These are phyloP conservation scores for Drosophila nigritarsus DNA, from an alignment of 2,888 invertebrate genomes.

Conservation along the genomic window DNA sequence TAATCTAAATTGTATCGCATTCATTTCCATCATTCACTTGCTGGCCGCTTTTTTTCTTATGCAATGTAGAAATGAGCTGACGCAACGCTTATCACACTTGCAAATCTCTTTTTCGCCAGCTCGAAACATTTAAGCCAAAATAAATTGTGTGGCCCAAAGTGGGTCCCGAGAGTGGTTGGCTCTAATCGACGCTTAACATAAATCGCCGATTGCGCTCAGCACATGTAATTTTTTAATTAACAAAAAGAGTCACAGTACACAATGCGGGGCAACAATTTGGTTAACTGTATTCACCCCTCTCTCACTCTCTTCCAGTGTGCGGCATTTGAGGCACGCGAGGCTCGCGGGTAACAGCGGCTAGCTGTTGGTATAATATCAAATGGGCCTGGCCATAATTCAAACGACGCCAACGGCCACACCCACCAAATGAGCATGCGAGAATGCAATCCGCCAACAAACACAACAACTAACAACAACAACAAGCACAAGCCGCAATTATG, in stretches of 20 bases:
- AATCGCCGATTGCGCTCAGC: conserved; percentile 65
- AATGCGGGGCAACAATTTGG: conserved; percentile 39
- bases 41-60: conserved; percentile 4
- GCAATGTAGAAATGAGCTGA: conserved; percentile 45
- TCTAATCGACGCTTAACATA: conserved; percentile 74
- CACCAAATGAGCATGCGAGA: conserved; percentile 63
- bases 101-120: conserved; percentile 36
- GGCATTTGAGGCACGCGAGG: conserved; percentile 16
- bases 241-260: conserved; percentile 46
- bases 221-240: conserved; percentile 63
- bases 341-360: conserved; percentile 15
- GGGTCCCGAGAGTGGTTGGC: conserved; percentile 12
- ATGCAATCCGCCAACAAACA: conserved; percentile 58
- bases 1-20: background rate
- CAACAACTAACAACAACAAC: conserved; percentile 27
- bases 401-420: conserved; percentile 66
- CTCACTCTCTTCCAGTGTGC: background rate
- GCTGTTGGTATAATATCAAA: conserved; percentile 31
- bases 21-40: background rate
- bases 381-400: conserved; percentile 67
- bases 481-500: conserved; percentile 66
- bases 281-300: conserved; percentile 14
- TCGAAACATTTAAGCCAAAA: conserved; percentile 62
- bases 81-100: conserved; percentile 57
- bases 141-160: conserved; percentile 43